A percentile compares a stretch with the other conserved stretches of the same genome.
phyloP scores from a whole-genome alignment of 2,113 vertebrate genomes.

The Coryphaenoides rupestris region DNA sequence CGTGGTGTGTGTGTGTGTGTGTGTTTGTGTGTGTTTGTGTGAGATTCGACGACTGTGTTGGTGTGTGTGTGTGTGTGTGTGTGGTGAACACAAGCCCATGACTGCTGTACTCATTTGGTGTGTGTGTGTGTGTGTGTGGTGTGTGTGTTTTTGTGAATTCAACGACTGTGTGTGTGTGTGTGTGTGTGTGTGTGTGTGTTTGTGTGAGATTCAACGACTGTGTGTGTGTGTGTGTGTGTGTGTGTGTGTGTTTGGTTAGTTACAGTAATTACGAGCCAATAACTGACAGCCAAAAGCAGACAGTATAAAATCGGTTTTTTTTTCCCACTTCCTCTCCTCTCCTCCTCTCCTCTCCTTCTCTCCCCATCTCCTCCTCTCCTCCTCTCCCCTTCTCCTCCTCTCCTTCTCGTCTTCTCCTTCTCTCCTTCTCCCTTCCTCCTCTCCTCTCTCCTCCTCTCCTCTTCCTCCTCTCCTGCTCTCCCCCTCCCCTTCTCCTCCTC shows the following conservation, averaged over 20 bases:
- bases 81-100: too few species aligned
- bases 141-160: too few species aligned
- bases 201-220: conserved; percentile 12
- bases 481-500: conserved; percentile 24
- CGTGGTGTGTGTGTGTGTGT: too few species aligned
- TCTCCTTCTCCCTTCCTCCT: conserved; percentile 66
- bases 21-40: conserved; percentile 10
- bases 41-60: too few species aligned
- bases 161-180: conserved; percentile 54
- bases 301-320: conserved; percentile 97
- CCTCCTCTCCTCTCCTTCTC: too few species aligned
- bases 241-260: conserved; percentile 99
- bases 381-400: too few species aligned
- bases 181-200: conserved; percentile 84
- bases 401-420: too few species aligned
- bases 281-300: conserved; percentile 99
- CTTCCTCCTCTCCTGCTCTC: neutral
- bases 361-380: too few species aligned
- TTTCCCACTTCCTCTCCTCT: conserved; percentile 56
- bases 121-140: neutral
- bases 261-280: conserved; percentile 99
- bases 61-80: too few species aligned
- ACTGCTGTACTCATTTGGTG: neutral
- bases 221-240: conserved; percentile 44
- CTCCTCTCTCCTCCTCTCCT: conserved; percentile 20